Evolutionary conservation across 2,888 invertebrate genomes (phyloP), one percentile per base, ranked within the genome.

Genomic region (Lordiphosa fenestrarum): DNA sequence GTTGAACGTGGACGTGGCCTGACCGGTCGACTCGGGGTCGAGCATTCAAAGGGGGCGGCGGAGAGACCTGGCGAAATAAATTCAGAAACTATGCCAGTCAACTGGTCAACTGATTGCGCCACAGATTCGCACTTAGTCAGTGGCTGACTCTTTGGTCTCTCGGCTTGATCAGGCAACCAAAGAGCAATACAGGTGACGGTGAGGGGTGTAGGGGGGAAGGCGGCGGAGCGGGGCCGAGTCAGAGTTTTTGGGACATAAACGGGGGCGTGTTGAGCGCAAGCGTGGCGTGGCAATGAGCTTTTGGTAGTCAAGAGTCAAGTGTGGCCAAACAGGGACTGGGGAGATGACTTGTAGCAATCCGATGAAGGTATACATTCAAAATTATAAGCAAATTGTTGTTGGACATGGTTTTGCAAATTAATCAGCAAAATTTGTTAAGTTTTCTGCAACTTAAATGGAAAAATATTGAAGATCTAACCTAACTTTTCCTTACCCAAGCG

Each of bases 71-170:
- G 75, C 58, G 71, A 85, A 83, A 85, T 80, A 80, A 85, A 80
- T 80, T 80, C 81, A 66, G 55, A 85, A 81, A 81, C 77, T 81
- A 85, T 85, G 80, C 80, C 82, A 72, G 49, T 49, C 51, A 60
- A 59, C 66, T 76, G 73, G 77, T 55, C 81, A 81, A 81, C 85
- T 85, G 80, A 81, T 85, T 85, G 85, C 80, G 83, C 77, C 77
- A 78, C 85, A 85, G 84, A 84, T 85, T 85, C 84, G 86, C 84
- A 84, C 84, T 81, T 85, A 84, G 84, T 81, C 85, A 60, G 71
- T 71, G 77, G 77, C 71, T 67, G 51, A 50, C 60, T 58, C 40
- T 60, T 56, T 21, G 53, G 35, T 44, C 51, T 36, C 38, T 39
- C 35, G 23, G 57, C 50, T 40, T 48, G 40, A 38, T 42, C 38